Percentiles rank a stretch among this genome's conserved stretches.
phyloP scores from a whole-genome alignment of 2,888 invertebrate species.

The Dolomedes plantarius region DNA sequence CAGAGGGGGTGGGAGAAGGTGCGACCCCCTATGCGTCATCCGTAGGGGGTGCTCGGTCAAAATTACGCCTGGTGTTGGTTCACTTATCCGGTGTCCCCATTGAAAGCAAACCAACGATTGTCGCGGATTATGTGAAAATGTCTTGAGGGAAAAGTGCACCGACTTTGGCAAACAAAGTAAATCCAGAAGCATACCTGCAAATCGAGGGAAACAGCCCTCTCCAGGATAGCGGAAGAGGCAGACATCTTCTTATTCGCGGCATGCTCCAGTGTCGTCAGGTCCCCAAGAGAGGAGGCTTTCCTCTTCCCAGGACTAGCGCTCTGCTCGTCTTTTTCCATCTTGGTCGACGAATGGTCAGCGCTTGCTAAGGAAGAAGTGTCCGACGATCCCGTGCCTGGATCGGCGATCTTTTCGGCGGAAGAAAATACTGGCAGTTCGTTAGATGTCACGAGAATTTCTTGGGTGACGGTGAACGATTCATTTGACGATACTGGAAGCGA shows the following conservation, averaged over 20 bases:
- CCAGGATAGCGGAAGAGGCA: constrained; percentile 77
- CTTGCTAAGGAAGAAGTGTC: constrained; percentile 14
- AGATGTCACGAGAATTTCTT: neutral
- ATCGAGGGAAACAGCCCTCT: constrained; percentile 88
- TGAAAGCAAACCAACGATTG: too few relatives aligned
- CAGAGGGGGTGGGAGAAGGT: too few relatives aligned
- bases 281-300: constrained; percentile 87
- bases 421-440: constrained; percentile 30
- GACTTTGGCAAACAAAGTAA: too few relatives aligned
- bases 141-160: too few relatives aligned
- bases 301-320: constrained; percentile 76
- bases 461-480: constrained; percentile 3
- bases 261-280: constrained; percentile 83
- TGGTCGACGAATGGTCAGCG: neutral
- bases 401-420: constrained; percentile 83
- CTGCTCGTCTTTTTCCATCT: neutral
- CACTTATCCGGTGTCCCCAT: too few relatives aligned
- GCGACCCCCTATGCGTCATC: too few relatives aligned
- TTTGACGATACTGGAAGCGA: neutral
- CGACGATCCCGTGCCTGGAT: constrained; percentile 84
- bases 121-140: too few relatives aligned
- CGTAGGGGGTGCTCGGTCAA: too few relatives aligned
- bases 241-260: constrained; percentile 74
- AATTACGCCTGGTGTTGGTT: too few relatives aligned
- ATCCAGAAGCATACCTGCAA: constrained; percentile 79